Conservation (phyloP, 2,888 invertebrate species). For the Artemia sinica region DNA sequence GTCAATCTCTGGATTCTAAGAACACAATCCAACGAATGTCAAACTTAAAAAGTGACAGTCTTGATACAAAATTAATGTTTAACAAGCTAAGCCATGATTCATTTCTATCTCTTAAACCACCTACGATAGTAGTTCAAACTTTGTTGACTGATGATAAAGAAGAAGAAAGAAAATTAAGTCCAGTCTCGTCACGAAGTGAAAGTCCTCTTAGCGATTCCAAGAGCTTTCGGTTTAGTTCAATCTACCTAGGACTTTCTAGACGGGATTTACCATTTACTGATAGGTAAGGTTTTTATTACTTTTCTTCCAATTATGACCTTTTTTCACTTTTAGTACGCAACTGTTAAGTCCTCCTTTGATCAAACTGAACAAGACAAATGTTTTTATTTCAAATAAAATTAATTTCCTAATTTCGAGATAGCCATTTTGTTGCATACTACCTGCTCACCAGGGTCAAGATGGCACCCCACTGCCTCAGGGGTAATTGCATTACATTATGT, state of each 20-base stretch:
- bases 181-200: slow-evolving; percentile 22
- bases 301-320: slow-evolving; percentile 56
- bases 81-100: not conserved
- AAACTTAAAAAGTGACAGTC: slow-evolving; percentile 27
- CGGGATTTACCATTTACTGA: slow-evolving; percentile 62
- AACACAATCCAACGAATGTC: slow-evolving; percentile 25
- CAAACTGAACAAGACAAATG: no score
- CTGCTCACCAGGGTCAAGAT: no score
- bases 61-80: slow-evolving; percentile 26
- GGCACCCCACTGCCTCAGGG: no score
- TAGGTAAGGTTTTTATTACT: slow-evolving; percentile 33
- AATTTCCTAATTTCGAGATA: no score
- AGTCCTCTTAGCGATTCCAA: slow-evolving; percentile 21
- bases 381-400: no score
- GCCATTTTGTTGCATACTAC: no score
- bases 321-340: no score
- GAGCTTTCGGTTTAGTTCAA: slow-evolving; percentile 18
- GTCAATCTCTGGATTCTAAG: slow-evolving; percentile 39
- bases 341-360: no score
- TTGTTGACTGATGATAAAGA: slow-evolving; percentile 14
- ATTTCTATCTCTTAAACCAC: not conserved
- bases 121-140: slow-evolving; percentile 34
- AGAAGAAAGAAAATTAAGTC: slow-evolving; percentile 19
- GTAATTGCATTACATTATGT: no score
- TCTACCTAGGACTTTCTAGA: slow-evolving; percentile 39